phyloP scores from a whole-genome alignment of 2,888 invertebrate genomes.

The Epistrophe grossulariae region DNA sequence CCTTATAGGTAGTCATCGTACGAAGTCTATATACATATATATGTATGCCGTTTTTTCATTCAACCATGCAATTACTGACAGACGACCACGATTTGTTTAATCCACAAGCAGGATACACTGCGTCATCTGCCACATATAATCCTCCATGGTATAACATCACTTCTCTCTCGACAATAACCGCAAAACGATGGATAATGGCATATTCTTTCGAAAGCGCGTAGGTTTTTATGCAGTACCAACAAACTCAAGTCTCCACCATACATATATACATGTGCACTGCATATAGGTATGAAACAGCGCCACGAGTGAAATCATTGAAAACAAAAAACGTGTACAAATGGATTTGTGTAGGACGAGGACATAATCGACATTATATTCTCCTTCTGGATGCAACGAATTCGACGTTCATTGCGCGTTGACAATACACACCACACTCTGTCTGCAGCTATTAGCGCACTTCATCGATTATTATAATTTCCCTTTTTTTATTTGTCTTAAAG shows the following conservation, averaged over 20 bases:
- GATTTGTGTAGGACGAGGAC: conserved; percentile 74
- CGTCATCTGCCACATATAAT: conserved; percentile 66
- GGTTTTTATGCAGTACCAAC: conserved; percentile 37
- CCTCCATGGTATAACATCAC: conserved; percentile 54
- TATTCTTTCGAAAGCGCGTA: conserved; percentile 67
- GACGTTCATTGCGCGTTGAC: conserved; percentile 64
- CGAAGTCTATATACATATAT: background rate
- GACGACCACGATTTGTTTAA: conserved; percentile 58
- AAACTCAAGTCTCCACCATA: background rate
- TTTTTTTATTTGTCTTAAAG: conserved; percentile 2
- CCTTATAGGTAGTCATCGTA: background rate
- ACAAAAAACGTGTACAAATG: conserved; percentile 70
- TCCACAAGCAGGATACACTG: conserved; percentile 59
- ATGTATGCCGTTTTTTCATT: background rate
- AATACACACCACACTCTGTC: conserved; percentile 67
- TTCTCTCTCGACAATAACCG: conserved; percentile 32
- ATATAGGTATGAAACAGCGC: background rate
- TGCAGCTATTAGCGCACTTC: conserved; percentile 74
- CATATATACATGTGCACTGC: background rate
- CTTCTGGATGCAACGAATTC: conserved; percentile 47
- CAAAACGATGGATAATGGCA: conserved; percentile 59
- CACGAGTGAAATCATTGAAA: conserved; percentile 67
- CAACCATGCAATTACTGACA: conserved; percentile 53
- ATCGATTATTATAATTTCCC: conserved; percentile 73
- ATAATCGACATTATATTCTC: conserved; percentile 71